Conservation (phyloP, 2,888 invertebrate species). For the Aquatica leii region DNA sequence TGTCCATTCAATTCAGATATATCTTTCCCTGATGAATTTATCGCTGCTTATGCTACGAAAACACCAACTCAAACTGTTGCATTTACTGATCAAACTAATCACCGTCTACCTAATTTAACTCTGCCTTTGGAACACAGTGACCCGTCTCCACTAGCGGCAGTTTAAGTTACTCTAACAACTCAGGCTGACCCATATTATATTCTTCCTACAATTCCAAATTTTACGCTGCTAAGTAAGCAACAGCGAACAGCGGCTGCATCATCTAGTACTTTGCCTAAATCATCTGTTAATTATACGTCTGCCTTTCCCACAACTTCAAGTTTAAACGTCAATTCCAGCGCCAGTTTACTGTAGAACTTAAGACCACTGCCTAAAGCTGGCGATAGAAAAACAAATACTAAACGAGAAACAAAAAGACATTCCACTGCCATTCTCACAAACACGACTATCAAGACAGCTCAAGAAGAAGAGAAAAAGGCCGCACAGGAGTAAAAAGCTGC, state of each 20-base stretch:
- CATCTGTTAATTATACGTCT: not conserved
- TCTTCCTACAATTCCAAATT: not conserved
- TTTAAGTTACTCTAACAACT: no score
- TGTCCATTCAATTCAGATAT: not conserved
- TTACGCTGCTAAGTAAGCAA: not conserved
- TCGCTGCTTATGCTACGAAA: not conserved
- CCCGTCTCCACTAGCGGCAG: not conserved
- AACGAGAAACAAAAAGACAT: conserved; percentile 5
- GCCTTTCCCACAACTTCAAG: not conserved
- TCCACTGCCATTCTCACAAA: conserved; percentile 11
- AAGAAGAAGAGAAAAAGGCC: conserved; percentile 8
- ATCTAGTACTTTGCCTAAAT: not conserved
- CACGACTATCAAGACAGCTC: conserved; percentile 7
- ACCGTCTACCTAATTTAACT: not conserved
- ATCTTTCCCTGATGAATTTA: not conserved
- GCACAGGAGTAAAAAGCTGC: not conserved
- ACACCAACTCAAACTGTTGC: not conserved
- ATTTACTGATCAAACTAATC: not conserved
- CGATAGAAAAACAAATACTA: conserved; percentile 3
- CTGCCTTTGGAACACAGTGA: not conserved
- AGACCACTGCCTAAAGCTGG: not conserved
- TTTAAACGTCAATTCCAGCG: not conserved
- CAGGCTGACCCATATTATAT: not conserved
- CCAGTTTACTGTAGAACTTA: not conserved
- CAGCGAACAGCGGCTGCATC: not conserved